Evolutionary conservation across 2,797 vertebrate genomes (phyloP).

Genomic region (Anabacerthia variegaticeps): DNA sequence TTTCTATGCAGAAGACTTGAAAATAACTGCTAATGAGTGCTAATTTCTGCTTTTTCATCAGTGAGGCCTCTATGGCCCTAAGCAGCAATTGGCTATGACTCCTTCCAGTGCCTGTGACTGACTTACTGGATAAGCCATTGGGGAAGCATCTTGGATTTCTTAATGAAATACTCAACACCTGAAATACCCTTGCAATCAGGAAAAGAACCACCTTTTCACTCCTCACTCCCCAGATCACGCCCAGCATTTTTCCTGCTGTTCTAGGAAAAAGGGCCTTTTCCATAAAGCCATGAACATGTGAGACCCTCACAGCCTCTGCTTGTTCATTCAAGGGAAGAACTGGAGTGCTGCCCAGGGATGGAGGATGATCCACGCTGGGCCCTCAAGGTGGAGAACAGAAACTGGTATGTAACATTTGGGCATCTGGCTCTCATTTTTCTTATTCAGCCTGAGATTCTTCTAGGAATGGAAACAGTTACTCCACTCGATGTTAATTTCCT

Average conservation of each 20-base stretch:
- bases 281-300: not conserved
- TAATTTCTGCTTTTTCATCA: not conserved
- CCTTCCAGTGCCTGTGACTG: not conserved
- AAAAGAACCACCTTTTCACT: not conserved
- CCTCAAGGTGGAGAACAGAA: not conserved
- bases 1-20: not conserved
- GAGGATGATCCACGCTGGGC: not conserved
- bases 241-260: not conserved
- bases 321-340: not conserved
- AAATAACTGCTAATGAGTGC: not conserved
- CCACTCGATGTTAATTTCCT: conserved; percentile 30
- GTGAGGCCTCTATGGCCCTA: not conserved
- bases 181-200: not conserved
- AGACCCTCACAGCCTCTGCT: not conserved
- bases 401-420: not conserved
- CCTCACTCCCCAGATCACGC: not conserved
- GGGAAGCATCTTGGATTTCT: not conserved
- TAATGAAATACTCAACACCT: not conserved
- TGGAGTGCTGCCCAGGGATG: not conserved
- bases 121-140: not conserved
- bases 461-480: not conserved
- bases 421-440: not conserved
- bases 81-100: not conserved
- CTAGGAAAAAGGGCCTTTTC: not conserved
- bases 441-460: not conserved